These are phyloP conservation scores for Monodelphis domestica DNA, from an alignment of 2,797 vertebrate species.

Conservation along the genomic window DNA sequence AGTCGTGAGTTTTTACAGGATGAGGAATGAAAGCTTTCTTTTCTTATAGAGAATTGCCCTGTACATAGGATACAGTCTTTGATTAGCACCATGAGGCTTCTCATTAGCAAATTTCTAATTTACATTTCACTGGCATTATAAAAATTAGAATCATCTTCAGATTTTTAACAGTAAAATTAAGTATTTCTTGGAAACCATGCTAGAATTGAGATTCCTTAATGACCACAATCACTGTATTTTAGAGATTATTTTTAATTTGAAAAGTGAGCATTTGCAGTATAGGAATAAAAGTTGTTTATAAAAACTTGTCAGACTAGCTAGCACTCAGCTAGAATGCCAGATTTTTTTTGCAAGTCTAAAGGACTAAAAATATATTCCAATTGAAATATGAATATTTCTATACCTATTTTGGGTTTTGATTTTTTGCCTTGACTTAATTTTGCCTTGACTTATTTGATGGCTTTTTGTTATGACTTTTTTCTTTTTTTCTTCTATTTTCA, in stretches of 20 bases:
- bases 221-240: slow-evolving; percentile 32
- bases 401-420: slow-evolving; percentile 18
- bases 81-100: slow-evolving; percentile 1
- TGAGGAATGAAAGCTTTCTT: slow-evolving; percentile 33
- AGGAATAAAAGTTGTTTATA: not conserved
- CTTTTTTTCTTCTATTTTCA: slow-evolving; percentile 53
- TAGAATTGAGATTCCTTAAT: slow-evolving; percentile 15
- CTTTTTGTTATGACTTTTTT: slow-evolving; percentile 30
- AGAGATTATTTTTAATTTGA: slow-evolving; percentile 28
- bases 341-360: slow-evolving; percentile 37
- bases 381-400: slow-evolving; percentile 53
- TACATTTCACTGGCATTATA: not conserved
- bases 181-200: slow-evolving; percentile 22
- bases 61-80: slow-evolving; percentile 31
- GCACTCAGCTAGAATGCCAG: not conserved
- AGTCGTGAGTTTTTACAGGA: slow-evolving; percentile 26
- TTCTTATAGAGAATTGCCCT: slow-evolving; percentile 26
- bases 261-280: not conserved
- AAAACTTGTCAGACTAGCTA: not conserved
- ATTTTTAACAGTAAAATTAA: slow-evolving; percentile 28
- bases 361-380: slow-evolving; percentile 22
- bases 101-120: not conserved
- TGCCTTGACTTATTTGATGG: not conserved
- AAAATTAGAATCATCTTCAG: not conserved
- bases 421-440: slow-evolving; percentile 24